Evolutionary conservation across 1,140 invertebrate genomes (phyloP).

Genomic region (Ceratitis capitata): DNA sequence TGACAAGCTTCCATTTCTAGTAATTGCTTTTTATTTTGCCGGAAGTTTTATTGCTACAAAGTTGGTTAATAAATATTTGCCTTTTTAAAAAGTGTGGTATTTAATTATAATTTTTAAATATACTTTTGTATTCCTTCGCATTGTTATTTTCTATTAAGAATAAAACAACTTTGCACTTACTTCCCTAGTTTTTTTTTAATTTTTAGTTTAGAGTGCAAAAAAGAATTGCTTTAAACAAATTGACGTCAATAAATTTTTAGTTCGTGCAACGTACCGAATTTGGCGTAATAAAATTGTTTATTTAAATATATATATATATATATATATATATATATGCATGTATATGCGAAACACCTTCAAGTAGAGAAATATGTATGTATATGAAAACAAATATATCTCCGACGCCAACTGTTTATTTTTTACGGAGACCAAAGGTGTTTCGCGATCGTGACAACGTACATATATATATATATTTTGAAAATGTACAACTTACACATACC

Average conservation of each 20-base stretch:
- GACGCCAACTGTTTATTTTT: background rate
- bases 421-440: background rate
- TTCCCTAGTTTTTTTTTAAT: too few relatives aligned
- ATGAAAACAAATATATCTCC: background rate
- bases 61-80: too few relatives aligned
- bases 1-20: too few relatives aligned
- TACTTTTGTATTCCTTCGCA: too few relatives aligned
- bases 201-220: too few relatives aligned
- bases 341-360: background rate
- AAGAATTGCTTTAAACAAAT: too few relatives aligned
- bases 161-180: too few relatives aligned
- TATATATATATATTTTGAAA: background rate
- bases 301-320: background rate
- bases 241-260: slow-evolving; percentile 8
- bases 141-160: too few relatives aligned
- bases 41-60: too few relatives aligned
- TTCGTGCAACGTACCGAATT: background rate
- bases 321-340: background rate
- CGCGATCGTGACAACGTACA: background rate
- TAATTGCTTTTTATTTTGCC: too few relatives aligned
- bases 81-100: too few relatives aligned
- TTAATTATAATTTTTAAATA: too few relatives aligned
- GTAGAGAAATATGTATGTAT: background rate
- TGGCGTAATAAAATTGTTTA: background rate
- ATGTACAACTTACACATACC: background rate